A percentile compares a stretch with the other conserved stretches of the same genome.
Evolutionary conservation across 2,888 invertebrate species (phyloP).

Genomic region (Hemicrepidius hirtus): DNA sequence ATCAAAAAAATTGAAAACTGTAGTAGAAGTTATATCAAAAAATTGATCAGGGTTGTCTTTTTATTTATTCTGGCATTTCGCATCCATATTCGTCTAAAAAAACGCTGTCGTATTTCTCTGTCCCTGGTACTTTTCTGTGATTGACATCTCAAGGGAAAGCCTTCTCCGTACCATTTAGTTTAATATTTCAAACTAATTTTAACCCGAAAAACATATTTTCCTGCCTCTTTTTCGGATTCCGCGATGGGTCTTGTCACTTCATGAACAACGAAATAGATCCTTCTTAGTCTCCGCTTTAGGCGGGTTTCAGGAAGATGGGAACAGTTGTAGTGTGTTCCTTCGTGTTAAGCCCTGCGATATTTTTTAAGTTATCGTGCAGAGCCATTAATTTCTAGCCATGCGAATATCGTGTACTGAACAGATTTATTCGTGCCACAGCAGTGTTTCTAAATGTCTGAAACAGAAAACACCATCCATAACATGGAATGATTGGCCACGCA

Average conservation of each 20-base stretch:
- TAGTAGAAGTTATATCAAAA: background rate
- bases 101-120: too few species aligned
- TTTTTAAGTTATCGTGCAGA: conserved; percentile 15
- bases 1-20: conserved; percentile 1
- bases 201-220: conserved; percentile 15
- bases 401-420: conserved; percentile 28
- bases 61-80: background rate
- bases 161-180: background rate
- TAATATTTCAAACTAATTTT: conserved; percentile 25
- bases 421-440: conserved; percentile 22
- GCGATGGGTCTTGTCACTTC: background rate
- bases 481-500: conserved; percentile 49
- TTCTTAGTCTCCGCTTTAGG: background rate
- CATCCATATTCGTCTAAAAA: too few species aligned
- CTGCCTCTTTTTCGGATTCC: conserved; percentile 4
- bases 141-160: conserved; percentile 17
- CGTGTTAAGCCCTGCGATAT: background rate
- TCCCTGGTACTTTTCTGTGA: conserved; percentile 10
- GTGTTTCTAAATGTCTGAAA: conserved; percentile 32
- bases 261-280: background rate
- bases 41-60: background rate
- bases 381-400: conserved; percentile 22
- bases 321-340: too few species aligned
- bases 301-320: background rate
- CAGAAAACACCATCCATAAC: conserved; percentile 44